These are phyloP conservation scores for Anaspis maculata DNA, from an alignment of 2,888 invertebrate species.

Conservation along the genomic window DNA sequence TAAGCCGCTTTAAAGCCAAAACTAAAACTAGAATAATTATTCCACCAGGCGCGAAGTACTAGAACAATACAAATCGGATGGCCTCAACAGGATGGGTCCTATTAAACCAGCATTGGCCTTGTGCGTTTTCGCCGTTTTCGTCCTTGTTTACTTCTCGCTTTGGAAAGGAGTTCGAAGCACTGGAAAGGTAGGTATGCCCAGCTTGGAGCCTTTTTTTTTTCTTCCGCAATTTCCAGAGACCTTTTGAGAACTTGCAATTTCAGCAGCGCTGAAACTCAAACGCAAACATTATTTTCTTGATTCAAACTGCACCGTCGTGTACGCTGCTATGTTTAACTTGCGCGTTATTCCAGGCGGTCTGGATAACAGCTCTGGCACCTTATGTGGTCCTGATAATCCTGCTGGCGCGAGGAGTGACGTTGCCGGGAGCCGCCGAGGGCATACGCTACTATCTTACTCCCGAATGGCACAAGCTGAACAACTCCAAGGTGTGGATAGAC, in stretches of 20 bases:
- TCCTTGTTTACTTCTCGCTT: conserved; percentile 89
- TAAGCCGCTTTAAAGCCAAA: neutral
- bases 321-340: no score
- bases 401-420: conserved; percentile 70
- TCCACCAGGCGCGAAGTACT: conserved; percentile 71
- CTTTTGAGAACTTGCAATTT: no score
- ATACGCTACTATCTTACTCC: conserved; percentile 84
- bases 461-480: conserved; percentile 76
- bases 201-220: no score
- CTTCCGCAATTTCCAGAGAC: no score
- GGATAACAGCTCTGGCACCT: conserved; percentile 91
- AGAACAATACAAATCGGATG: conserved; percentile 73
- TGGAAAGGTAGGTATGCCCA: conserved; percentile 71
- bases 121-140: conserved; percentile 84
- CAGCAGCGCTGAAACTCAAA: no score
- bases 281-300: no score
- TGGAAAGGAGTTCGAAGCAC: conserved; percentile 93
- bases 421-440: conserved; percentile 79
- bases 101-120: conserved; percentile 83
- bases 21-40: conserved; percentile 3
- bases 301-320: no score
- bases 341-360: conserved; percentile 91
- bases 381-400: conserved; percentile 85
- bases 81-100: conserved; percentile 79
- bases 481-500: conserved; percentile 84